Conservation (phyloP, 2,888 invertebrate genomes). For the Seira ritae region DNA sequence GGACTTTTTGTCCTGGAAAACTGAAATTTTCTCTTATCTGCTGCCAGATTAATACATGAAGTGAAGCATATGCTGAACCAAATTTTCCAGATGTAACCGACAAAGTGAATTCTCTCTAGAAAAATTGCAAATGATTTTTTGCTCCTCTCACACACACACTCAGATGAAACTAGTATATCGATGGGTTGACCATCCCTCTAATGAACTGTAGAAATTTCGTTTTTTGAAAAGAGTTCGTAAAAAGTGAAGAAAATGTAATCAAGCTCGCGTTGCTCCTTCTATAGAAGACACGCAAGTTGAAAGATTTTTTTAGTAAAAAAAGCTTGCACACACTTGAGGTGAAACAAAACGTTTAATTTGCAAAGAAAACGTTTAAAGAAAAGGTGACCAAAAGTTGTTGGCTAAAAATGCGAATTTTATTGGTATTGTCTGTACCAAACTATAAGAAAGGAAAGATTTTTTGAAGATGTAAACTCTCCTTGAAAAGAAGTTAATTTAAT, state of each 20-base stretch:
- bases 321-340: not conserved
- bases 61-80: constrained; percentile 19
- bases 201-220: not conserved
- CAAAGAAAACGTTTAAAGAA: no score
- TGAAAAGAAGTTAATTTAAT: constrained; percentile 24
- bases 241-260: not conserved
- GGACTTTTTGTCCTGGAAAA: not conserved
- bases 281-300: not conserved
- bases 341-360: not conserved
- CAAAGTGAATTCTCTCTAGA: not conserved
- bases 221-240: not conserved
- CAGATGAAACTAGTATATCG: not conserved
- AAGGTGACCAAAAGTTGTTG: no score
- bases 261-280: constrained; percentile 1
- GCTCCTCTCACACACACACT: constrained; percentile 24
- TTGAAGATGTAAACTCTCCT: not conserved
- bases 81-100: not conserved
- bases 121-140: constrained; percentile 12
- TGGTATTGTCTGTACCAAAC: constrained; percentile 1
- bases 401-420: not conserved
- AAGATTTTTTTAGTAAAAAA: not conserved
- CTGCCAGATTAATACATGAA: constrained; percentile 9
- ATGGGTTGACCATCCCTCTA: constrained; percentile 26
- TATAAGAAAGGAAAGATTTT: not conserved
- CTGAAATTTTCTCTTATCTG: not conserved